Evolutionary conservation across 2,888 invertebrate genomes (phyloP).

Genomic region (Caenorhabditis imperialis): DNA sequence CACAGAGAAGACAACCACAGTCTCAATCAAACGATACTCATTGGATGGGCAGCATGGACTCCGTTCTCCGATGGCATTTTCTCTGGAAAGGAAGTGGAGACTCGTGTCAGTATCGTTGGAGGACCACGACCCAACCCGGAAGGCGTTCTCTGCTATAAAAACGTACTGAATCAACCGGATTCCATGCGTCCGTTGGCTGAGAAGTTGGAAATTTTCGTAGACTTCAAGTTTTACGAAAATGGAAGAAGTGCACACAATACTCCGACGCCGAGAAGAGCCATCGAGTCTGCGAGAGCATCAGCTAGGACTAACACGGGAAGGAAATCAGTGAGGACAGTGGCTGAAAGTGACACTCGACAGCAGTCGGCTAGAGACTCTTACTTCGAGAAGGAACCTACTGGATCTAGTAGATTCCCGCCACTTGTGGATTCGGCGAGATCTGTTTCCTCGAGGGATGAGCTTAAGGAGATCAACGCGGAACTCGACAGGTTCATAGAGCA

Average conservation of each 20-base stretch:
- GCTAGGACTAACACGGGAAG: not conserved
- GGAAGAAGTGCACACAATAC: slow-evolving; percentile 42
- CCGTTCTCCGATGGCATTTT: slow-evolving; percentile 77
- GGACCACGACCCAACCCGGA: slow-evolving; percentile 79
- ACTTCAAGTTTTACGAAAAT: slow-evolving; percentile 38
- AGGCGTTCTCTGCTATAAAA: slow-evolving; percentile 78
- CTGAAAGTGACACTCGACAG: slow-evolving; percentile 5
- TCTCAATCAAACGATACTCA: slow-evolving; percentile 53
- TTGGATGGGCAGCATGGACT: slow-evolving; percentile 80
- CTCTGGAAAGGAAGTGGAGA: slow-evolving; percentile 24
- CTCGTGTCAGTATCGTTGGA: slow-evolving; percentile 77
- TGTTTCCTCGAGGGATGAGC: slow-evolving; percentile 30
- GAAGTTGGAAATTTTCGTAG: slow-evolving; percentile 41
- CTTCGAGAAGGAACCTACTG: not conserved
- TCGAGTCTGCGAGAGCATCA: slow-evolving; percentile 25
- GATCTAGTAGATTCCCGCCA: slow-evolving; percentile 24
- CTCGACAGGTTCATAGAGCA: slow-evolving; percentile 28
- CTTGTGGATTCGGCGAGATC: slow-evolving; percentile 43
- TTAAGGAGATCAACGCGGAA: slow-evolving; percentile 32
- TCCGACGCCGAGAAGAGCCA: slow-evolving; percentile 24
- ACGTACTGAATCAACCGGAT: slow-evolving; percentile 65
- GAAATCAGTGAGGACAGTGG: slow-evolving; percentile 14
- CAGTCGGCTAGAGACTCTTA: not conserved
- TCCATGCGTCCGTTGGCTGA: slow-evolving; percentile 17
- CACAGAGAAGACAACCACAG: slow-evolving; percentile 43